phyloP scores from a whole-genome alignment of 2,797 vertebrate species.

The Pseudotriccus pelzelni region DNA sequence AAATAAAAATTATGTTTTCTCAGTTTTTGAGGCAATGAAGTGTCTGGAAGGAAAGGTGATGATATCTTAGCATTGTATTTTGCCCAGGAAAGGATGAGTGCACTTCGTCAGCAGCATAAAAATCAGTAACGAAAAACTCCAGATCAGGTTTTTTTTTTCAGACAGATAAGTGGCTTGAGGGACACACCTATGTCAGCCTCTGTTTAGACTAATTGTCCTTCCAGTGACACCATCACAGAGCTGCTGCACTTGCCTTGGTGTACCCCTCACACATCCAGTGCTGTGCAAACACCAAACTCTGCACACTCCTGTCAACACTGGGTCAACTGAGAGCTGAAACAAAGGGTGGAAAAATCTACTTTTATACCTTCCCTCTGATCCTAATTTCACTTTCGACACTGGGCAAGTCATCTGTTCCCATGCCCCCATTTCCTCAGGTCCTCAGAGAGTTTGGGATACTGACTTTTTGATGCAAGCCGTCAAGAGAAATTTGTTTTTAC shows the following conservation, averaged over 20 bases:
- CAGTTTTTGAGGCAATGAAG: not conserved
- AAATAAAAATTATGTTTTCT: not conserved
- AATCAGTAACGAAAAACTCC: not conserved
- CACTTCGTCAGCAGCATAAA: not conserved
- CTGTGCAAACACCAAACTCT: not conserved
- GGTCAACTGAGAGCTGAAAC: not conserved
- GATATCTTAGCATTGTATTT: not conserved
- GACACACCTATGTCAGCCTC: not conserved
- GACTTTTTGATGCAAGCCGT: not conserved
- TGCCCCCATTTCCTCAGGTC: not conserved
- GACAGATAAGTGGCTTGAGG: not conserved
- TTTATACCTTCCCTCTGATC: not conserved
- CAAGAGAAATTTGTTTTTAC: not conserved
- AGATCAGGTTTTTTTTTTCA: not conserved
- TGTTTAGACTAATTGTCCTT: not conserved
- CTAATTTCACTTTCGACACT: not conserved
- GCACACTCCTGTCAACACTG: not conserved
- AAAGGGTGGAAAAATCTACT: not conserved
- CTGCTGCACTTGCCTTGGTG: not conserved
- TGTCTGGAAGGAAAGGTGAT: not conserved
- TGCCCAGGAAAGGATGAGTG: not conserved
- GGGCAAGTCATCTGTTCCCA: not conserved
- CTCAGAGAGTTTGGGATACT: not conserved
- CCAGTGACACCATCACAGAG: not conserved
- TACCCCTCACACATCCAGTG: fast-evolving